A percentile compares a stretch with the other conserved stretches of the same genome.
These are phyloP conservation scores for Neuroterus valhalla DNA, from an alignment of 1,140 invertebrate species.

Conservation along the genomic window DNA sequence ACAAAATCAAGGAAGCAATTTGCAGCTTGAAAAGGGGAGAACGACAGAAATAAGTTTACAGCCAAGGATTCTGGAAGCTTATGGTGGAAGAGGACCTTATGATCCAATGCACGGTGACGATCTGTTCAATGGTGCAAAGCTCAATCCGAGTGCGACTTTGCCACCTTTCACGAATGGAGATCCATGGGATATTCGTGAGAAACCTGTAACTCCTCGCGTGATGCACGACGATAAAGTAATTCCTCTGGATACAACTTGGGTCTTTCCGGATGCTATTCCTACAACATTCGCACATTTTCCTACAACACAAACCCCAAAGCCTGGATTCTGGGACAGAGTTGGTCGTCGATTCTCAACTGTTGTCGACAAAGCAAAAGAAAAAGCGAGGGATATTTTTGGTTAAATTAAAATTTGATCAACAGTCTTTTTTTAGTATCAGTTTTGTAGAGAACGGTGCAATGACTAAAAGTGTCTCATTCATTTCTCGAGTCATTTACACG, in stretches of 20 bases:
- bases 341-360: constrained; percentile 72
- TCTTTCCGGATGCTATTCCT: constrained; percentile 31
- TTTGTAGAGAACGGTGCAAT: constrained; percentile 1
- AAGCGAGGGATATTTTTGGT: constrained; percentile 74
- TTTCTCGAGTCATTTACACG: not conserved
- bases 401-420: constrained; percentile 39
- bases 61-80: constrained; percentile 63
- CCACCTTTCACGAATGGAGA: constrained; percentile 48
- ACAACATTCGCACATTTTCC: constrained; percentile 39
- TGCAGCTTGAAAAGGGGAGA: constrained; percentile 16
- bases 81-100: constrained; percentile 60
- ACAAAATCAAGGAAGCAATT: constrained; percentile 26
- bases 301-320: constrained; percentile 59
- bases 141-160: constrained; percentile 61
- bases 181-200: constrained; percentile 62
- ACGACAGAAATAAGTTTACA: constrained; percentile 38
- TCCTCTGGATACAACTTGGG: constrained; percentile 38
- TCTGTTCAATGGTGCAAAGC: constrained; percentile 53
- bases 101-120: constrained; percentile 49
- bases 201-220: constrained; percentile 29
- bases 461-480: constrained; percentile 18
- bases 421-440: constrained; percentile 35
- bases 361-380: constrained; percentile 74
- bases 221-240: constrained; percentile 39
- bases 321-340: constrained; percentile 76